Base-by-base conservation (phyloP, 2,888 invertebrate species). In the Aphelenchoides bicaudatus region DNA sequence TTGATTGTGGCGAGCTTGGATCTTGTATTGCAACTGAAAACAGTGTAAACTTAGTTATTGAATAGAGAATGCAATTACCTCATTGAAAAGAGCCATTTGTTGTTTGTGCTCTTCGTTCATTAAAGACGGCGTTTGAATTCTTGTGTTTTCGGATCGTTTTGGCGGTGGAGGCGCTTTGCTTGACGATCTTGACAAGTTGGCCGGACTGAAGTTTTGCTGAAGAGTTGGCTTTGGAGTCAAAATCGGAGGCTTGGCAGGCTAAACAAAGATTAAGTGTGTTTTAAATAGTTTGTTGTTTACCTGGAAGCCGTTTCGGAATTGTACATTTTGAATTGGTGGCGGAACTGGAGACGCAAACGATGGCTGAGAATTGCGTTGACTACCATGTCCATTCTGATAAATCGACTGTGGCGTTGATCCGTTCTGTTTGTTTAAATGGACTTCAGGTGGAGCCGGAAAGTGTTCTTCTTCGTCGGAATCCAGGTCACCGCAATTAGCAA, bases 401-500 rank as follows among this genome's bases (percentile, higher is more conserved):
- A n/a, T n/a, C n/a, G n/a, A n/a, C n/a, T n/a, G n/a, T n/a, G n/a
- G n/a, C n/a, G n/a, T n/a, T n/a, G n/a, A n/a, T 10, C 43, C 25
- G 10, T 10, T 10, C 23, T 43, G 43, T 21, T 43, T 43, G 43
- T 43, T 19, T 10, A 21, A 43, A n/a, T 21, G 21, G 23, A 66
- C 59, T 54, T 62, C 64, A n/a, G 78, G 75, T 13, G 78, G 75
- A 6, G 74, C 72, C 2, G 75, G 75, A 46, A 74, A 71, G 34
- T 62, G 59, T 34, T 78, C 78, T n/a, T n/a, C n/a, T 55, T 78
- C 78, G 59, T 78, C 78, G 21, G 72, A 72, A 59, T 78, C 78
- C 3, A 47, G 16, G 16, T 54, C 47, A 13, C 25, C 43, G 1
- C 54, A 16, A 23, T 54, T 30, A 8, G 27, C 16, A 27, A 27